Base-by-base conservation (phyloP, 2,797 vertebrate species). In the Emydoidea blandingii region DNA sequence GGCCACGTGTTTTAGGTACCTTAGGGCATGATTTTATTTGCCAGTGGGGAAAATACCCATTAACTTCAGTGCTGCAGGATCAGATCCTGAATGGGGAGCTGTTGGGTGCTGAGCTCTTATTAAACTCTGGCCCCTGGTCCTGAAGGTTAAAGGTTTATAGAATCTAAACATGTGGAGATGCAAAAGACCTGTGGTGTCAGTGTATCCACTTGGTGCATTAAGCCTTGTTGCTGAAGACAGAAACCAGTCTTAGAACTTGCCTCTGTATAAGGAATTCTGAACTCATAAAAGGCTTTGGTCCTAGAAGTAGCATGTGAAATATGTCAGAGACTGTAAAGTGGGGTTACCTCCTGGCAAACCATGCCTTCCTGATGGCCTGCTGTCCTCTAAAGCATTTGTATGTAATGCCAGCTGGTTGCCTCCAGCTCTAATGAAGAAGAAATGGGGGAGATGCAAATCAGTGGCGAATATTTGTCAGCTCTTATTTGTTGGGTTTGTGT, bases 111-210 rank as follows among this genome's bases (percentile, higher is more conserved):
- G 27, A 49, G 3, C 9, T 78, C 27, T 49, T 34, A n/a, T 68
- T 68, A 78, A 78, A 49, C 12, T 29, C 76, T 78, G 76, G 44
- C 76, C 29, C 44, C 47, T 78, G 12, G 59, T 44, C 19, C 8
- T 25, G 12, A 62, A n/a, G n/a, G 34, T 21, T 65, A 65, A 52
- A 47, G 31, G 8, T 87, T 86, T 41, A 2, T 18, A n/a, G 62
- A 27, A 79, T 47, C 50, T 31, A 1, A 12, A 49, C 27, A 16
- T 49, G 5, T 78, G 1, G 0, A 12, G 37, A 3, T 21, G 50
- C 10, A 19, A 12, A 41, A 4, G 15, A 21, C 4, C 19, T 5
- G 5, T 37, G 18, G 16, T 37, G 44, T 76, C 4, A 16, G 41
- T 7, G 4, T 15, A 27, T 47, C 14, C 41, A 76, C 44, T 6